Evolutionary conservation across 37 sponge, comb jelly and placozoan species (phyloP), one percentile per base, ranked within the genome.

Genomic region (Ephydatia muelleri): DNA sequence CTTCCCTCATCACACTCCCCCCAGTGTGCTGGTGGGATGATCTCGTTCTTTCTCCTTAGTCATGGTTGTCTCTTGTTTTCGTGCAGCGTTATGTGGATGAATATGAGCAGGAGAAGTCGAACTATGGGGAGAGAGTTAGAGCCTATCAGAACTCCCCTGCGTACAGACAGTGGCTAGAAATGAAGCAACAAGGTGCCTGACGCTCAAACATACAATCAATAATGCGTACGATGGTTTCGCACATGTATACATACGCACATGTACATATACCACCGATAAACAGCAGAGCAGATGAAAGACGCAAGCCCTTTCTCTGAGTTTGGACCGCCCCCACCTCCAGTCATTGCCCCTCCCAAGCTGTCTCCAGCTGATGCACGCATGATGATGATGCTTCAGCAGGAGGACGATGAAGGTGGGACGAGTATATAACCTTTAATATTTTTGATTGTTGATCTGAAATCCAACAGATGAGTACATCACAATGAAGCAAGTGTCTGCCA

Each of bases 61-160:
- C 57, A 11, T 16, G 13, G 40, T 16, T 2, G 22, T n/a, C 3
- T 78, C 79, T 21, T 32, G 9, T 22, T 28, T 64, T 22, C 77
- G 23, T 48, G 13, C 66, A 95, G 93, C 84, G 65, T 14, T 95
- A 80, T 75, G 69, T 85, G 81, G 96, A 96, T 48, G 95, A 93
- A 70, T 96, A 93, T 49, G 96, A 96, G 70, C 79, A 80, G 23
- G 96, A 93, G 74, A 96, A 96, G 77, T 67, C 29, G 9, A 73
- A 81, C 8, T 96, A 96, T 76, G 67, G 38, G 5, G 95, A 91
- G 67, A 86, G 91, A 68, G 13, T 96, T 75, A 96, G 93, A 81
- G 82, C 66, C 26, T 96, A 96, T 36, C 70, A 85, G 33, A 89
- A 86, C 80, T 91, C 96, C 0, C 76, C 88, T 14, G 92, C 84